Conservation (phyloP, 2,797 vertebrate species). For the Esox masquinongy region DNA sequence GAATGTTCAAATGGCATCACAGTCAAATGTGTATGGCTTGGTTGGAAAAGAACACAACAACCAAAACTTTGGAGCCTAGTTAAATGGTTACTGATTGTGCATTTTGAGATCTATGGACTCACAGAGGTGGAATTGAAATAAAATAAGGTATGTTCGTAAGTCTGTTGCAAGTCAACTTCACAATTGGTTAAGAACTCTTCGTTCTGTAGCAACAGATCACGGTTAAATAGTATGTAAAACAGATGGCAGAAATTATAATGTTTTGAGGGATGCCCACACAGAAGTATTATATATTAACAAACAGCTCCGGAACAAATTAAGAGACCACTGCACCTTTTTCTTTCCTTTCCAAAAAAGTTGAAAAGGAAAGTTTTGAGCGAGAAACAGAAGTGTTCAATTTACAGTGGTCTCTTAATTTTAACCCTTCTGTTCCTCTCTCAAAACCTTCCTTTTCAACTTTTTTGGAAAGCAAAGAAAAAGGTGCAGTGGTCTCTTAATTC, state of each 20-base stretch:
- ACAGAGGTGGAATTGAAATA: neutral
- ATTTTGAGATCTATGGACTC: neutral
- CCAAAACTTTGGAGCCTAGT: neutral
- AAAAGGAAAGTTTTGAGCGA: no score
- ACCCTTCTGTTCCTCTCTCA: no score
- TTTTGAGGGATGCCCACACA: no score
- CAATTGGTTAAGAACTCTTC: neutral
- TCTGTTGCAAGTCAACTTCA: neutral
- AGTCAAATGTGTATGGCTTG: constrained; percentile 21
- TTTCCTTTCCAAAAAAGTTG: no score
- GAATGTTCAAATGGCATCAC: constrained; percentile 17
- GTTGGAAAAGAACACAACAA: constrained; percentile 27
- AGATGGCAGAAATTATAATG: neutral
- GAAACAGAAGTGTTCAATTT: no score
- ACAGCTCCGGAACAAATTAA: no score
- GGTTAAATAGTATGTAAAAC: neutral
- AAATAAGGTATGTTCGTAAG: neutral
- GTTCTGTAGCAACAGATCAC: neutral
- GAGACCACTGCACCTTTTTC: no score
- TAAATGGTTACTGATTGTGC: constrained; percentile 7
- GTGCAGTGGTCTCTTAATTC: no score
- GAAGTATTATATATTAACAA: no score
- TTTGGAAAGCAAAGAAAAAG: no score
- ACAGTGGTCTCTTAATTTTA: no score
- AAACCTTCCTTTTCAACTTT: no score